Conservation (phyloP, 2,888 invertebrate genomes). For the Drosophila anomelani region DNA sequence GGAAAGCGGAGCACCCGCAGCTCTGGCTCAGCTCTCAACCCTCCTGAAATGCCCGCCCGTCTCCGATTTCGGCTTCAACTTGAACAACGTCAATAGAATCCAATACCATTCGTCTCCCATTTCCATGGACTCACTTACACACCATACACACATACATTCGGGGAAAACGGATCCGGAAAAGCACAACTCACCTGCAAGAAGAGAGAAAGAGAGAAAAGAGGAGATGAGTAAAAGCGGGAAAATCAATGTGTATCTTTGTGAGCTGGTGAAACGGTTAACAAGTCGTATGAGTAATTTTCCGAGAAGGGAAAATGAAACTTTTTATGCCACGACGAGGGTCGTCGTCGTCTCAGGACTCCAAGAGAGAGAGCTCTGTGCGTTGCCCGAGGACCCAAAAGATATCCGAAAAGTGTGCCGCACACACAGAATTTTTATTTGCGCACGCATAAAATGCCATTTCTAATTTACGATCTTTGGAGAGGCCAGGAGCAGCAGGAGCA, state of each 20-base stretch:
- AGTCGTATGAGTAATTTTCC: constrained; percentile 76
- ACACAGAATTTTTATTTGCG: constrained; percentile 62
- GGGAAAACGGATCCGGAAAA: constrained; percentile 9
- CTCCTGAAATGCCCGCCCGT: neutral
- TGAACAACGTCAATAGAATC: constrained; percentile 28
- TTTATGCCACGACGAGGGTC: constrained; percentile 42
- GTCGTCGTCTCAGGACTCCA: neutral
- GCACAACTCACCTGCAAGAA: constrained; percentile 60
- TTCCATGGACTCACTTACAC: constrained; percentile 11
- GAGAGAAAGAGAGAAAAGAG: constrained; percentile 16
- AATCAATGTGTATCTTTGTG: constrained; percentile 47
- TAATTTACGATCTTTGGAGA: constrained; percentile 66
- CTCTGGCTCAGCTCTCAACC: no score
- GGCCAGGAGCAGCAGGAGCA: constrained; percentile 2
- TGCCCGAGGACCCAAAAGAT: constrained; percentile 9
- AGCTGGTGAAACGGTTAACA: constrained; percentile 61
- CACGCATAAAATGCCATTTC: constrained; percentile 74
- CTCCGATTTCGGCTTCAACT: constrained; percentile 5
- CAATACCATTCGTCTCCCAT: constrained; percentile 31
- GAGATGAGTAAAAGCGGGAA: constrained; percentile 21
- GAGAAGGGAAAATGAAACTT: constrained; percentile 51
- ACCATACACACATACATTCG: neutral
- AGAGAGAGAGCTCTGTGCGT: neutral
- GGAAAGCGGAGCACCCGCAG: neutral
- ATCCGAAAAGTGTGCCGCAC: constrained; percentile 47